Evolutionary conservation across 2,888 invertebrate genomes (phyloP).

Genomic region (Pristionchus maxplancki): DNA sequence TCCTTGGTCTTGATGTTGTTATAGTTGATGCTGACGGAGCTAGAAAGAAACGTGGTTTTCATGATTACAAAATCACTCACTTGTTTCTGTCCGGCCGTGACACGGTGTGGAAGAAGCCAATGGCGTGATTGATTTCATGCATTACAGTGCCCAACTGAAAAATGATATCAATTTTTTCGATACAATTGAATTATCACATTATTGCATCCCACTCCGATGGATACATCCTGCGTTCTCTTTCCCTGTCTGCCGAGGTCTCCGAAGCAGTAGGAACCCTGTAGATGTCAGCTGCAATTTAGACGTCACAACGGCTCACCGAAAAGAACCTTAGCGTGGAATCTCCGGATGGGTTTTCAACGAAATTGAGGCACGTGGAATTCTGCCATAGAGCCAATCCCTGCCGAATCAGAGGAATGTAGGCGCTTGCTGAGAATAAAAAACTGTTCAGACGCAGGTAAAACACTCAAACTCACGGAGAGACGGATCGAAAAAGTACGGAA

Average conservation of each 20-base stretch:
- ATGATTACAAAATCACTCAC: neutral
- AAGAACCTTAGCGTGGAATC: neutral
- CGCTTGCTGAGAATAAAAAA: neutral
- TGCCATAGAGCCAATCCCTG: neutral
- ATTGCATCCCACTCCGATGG: slow-evolving; percentile 25
- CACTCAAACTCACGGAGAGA: slow-evolving; percentile 12
- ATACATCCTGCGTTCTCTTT: slow-evolving; percentile 4
- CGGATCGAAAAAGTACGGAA: slow-evolving; percentile 47
- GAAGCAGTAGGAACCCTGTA: neutral
- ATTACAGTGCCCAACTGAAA: slow-evolving; percentile 41
- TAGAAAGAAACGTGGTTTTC: neutral
- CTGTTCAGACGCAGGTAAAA: too few relatives aligned
- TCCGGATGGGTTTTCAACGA: slow-evolving; percentile 30
- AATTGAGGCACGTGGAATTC: slow-evolving; percentile 15
- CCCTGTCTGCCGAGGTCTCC: slow-evolving; percentile 33
- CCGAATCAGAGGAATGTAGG: neutral
- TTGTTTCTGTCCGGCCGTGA: slow-evolving; percentile 29
- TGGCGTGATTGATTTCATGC: slow-evolving; percentile 37
- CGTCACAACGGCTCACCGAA: too few relatives aligned
- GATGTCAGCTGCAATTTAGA: neutral
- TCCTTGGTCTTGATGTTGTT: neutral
- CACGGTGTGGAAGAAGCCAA: slow-evolving; percentile 46
- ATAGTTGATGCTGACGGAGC: slow-evolving; percentile 26
- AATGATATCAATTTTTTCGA: neutral
- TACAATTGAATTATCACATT: neutral